Evolutionary conservation across 2,113 vertebrate species (phyloP).

Genomic region (Phaetusa simplex): DNA sequence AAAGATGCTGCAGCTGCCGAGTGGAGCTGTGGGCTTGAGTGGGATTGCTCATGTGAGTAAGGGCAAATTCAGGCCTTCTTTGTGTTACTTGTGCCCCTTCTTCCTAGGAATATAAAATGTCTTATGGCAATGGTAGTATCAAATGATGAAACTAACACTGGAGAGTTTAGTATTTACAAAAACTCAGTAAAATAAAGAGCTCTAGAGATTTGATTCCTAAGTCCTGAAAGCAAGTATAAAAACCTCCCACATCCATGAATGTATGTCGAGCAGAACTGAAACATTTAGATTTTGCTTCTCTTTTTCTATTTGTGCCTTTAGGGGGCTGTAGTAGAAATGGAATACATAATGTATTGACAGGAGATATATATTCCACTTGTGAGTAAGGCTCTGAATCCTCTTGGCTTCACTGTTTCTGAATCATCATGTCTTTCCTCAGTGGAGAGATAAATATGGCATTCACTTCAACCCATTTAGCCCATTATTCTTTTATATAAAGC

Average conservation of each 20-base stretch:
- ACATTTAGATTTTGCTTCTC: slow-evolving; percentile 64
- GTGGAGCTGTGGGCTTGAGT: not conserved
- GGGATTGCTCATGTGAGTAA: not conserved
- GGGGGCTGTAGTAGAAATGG: slow-evolving; percentile 70
- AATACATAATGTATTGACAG: slow-evolving; percentile 76
- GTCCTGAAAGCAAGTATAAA: slow-evolving; percentile 49
- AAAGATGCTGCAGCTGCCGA: not conserved
- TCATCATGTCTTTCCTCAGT: slow-evolving; percentile 75
- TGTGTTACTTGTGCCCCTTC: not conserved
- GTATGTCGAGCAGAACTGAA: slow-evolving; percentile 67
- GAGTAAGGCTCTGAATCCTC: slow-evolving; percentile 62
- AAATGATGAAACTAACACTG: not conserved
- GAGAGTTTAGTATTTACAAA: slow-evolving; percentile 51
- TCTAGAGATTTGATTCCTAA: slow-evolving; percentile 32
- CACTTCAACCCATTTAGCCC: slow-evolving; percentile 77
- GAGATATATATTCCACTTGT: slow-evolving; percentile 75
- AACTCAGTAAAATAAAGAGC: slow-evolving; percentile 41
- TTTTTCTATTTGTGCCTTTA: slow-evolving; percentile 71
- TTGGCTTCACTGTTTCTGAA: slow-evolving; percentile 73
- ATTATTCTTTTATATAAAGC: slow-evolving; percentile 81
- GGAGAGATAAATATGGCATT: slow-evolving; percentile 80
- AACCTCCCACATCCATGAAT: not conserved
- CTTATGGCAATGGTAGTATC: not conserved
- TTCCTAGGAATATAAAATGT: not conserved
- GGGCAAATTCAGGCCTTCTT: not conserved